These are phyloP conservation scores for Mystacornis crossleyi DNA, from an alignment of 2,113 vertebrate species.

Conservation along the genomic window DNA sequence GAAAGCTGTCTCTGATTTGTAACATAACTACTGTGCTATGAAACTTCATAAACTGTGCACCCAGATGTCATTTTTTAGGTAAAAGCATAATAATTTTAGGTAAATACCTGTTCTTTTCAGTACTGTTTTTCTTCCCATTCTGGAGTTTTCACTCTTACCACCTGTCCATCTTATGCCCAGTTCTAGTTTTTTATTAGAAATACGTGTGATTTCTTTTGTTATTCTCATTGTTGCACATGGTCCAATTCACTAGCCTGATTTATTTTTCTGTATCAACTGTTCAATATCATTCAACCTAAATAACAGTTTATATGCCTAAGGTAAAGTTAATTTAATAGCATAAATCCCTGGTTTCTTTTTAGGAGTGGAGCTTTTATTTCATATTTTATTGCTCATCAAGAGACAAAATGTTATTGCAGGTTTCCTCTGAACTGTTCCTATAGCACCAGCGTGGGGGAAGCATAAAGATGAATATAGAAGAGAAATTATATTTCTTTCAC, in stretches of 20 bases:
- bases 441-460: neutral
- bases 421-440: neutral
- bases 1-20: neutral
- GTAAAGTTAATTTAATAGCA: neutral
- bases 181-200: neutral
- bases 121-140: neutral
- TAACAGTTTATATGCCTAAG: neutral
- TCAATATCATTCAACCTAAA: neutral
- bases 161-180: neutral
- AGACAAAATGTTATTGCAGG: neutral
- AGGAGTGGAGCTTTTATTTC: neutral
- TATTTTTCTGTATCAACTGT: neutral
- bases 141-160: neutral
- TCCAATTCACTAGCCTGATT: neutral
- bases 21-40: rapidly evolving
- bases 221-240: neutral
- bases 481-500: neutral
- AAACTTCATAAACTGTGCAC: neutral
- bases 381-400: neutral
- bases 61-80: neutral
- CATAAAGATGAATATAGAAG: neutral
- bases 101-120: neutral
- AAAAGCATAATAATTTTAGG: neutral
- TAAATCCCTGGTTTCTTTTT: neutral
- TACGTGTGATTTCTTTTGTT: neutral